Percentiles rank a stretch among this genome's conserved stretches.
Conservation (phyloP, 2,888 invertebrate genomes). For the Nasonia oneida region DNA sequence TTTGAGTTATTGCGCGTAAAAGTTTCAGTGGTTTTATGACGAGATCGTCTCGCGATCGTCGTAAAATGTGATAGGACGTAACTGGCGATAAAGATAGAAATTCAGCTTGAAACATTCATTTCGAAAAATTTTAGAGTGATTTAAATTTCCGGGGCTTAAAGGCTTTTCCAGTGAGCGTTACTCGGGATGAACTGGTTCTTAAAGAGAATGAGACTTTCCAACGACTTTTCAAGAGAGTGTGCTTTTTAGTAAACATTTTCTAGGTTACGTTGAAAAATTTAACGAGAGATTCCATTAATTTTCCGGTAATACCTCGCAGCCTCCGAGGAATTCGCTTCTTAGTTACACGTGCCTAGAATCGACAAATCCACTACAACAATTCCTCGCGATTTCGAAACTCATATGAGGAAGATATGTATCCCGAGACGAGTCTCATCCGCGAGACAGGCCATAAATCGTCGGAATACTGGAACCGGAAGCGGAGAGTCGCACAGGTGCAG, state of each 20-base stretch:
- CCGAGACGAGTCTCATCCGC: conserved; percentile 2
- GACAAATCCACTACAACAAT: conserved; percentile 23
- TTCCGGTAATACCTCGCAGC: neutral
- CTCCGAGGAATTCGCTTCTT: conserved; percentile 35
- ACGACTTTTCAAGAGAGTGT: neutral
- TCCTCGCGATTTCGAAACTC: conserved; percentile 36
- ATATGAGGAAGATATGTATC: neutral
- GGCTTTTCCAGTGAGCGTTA: neutral
- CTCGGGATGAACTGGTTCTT: neutral
- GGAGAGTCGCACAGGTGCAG: conserved; percentile 4
- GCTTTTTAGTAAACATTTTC: neutral
- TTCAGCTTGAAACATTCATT: neutral
- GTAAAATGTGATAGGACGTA: conserved; percentile 27
- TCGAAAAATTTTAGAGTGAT: conserved; percentile 1
- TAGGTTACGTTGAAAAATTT: too few species aligned
- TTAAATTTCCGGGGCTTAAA: neutral
- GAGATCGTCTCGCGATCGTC: conserved; percentile 27
- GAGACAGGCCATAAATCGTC: conserved; percentile 58
- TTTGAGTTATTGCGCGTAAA: conserved; percentile 35
- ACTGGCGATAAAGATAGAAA: conserved; percentile 21
- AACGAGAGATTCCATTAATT: neutral
- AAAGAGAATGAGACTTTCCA: neutral
- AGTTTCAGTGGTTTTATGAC: conserved; percentile 36
- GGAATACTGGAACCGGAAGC: neutral
- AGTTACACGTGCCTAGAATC: conserved; percentile 48